Percentiles rank a stretch among this genome's conserved stretches.
Evolutionary conservation across 2,888 invertebrate species (phyloP).

Genomic region (Phyto melanocephala): DNA sequence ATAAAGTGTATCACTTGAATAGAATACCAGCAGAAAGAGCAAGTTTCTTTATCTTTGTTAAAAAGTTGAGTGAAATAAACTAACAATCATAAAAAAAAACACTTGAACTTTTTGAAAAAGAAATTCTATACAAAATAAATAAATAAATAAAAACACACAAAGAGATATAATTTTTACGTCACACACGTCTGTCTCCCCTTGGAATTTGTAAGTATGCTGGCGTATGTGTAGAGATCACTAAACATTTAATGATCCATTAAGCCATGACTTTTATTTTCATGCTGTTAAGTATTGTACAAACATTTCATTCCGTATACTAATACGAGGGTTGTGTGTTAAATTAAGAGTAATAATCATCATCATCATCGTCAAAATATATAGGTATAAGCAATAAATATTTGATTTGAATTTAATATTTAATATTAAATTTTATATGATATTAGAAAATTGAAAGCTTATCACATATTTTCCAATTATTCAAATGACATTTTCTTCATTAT

Average conservation of each 20-base stretch:
- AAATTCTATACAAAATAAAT: not conserved
- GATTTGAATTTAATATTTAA: too few species aligned
- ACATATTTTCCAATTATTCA: too few species aligned
- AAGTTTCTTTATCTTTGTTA: constrained; percentile 1
- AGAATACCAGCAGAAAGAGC: constrained; percentile 57
- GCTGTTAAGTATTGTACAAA: not conserved
- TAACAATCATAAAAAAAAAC: not conserved
- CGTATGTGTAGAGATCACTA: constrained; percentile 12
- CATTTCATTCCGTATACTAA: not conserved
- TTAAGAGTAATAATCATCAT: not conserved
- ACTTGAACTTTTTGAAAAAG: constrained; percentile 7
- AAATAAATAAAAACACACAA: not conserved
- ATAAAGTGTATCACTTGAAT: constrained; percentile 68
- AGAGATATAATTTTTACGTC: constrained; percentile 2
- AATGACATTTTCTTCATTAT: too few species aligned
- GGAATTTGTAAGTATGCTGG: not conserved
- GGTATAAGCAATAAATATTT: too few species aligned
- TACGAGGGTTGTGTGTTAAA: not conserved
- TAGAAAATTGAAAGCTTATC: too few species aligned
- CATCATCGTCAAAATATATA: too few species aligned
- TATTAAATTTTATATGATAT: too few species aligned
- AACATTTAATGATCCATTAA: constrained; percentile 56
- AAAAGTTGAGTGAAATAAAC: too few species aligned
- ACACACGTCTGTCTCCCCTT: not conserved
- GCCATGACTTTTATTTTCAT: constrained; percentile 3